Base-by-base conservation (phyloP, 2,888 invertebrate species). In the Synergus gifuensis region DNA sequence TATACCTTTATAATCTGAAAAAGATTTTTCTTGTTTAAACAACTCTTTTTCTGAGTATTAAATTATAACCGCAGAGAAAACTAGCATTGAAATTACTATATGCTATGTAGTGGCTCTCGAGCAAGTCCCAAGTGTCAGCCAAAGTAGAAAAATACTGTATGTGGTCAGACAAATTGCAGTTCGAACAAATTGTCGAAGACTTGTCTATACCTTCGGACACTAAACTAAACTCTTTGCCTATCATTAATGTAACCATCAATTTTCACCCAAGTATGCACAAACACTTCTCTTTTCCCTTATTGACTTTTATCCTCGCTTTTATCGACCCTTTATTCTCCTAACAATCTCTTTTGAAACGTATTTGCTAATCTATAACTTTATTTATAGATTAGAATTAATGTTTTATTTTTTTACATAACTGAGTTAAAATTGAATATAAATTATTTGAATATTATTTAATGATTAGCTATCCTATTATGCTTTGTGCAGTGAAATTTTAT, bases 141-240 rank as follows among this genome's bases (percentile, higher is more conserved):
- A 49, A 69, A 69, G 69, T 69, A 69, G 69, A 69, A 69, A 69
- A 69, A 69, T 69, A 69, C 46, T 4, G 49, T 69, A 7, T 49
- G 69, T 69, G 44, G 69, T 69, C 69, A 49, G 69, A 49, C 69
- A 36, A 69, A 69, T 69, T 69, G 36, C 69, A 69, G 28, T 69
- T 49, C 16, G 49, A 69, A 69, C 69, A 49, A 69, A 69, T 49
- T 69, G 66, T n/a, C 18, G 18, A n/a, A 44, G 67, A 67, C 44
- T 22, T 49, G 28, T 49, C 36, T 46, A 66, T 66, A 69, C 46
- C 46, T 22, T 18, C 28, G 22, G 28, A 46, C 14, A 12, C 44
- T 8, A 14, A 44, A 49, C 46, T 69, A 69, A 69, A 69, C 36
- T 46, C 16, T 69, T 36, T 18, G 69, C 69, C 18, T 49, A 28